phyloP scores from a whole-genome alignment of 2,113 vertebrate genomes.

The Lipophrys pholis region DNA sequence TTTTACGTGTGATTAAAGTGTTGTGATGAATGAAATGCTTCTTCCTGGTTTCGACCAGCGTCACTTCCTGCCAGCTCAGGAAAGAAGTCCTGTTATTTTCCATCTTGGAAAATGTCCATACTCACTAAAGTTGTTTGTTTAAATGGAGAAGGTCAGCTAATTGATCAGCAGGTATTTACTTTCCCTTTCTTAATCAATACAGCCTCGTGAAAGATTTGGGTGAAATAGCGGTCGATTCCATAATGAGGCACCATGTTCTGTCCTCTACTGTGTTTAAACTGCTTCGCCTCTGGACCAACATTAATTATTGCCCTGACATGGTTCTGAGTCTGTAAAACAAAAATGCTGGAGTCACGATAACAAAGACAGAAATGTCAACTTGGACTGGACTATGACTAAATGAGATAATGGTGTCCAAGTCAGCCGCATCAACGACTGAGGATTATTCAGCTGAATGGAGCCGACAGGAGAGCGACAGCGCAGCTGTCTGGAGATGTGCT shows the following conservation, averaged over 20 bases:
- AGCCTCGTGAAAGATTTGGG: not conserved
- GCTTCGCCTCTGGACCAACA: conserved; percentile 16
- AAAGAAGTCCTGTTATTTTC: no score
- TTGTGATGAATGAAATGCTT: no score
- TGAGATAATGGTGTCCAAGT: conserved; percentile 30
- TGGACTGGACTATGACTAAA: conserved; percentile 33
- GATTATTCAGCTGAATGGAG: conserved; percentile 23
- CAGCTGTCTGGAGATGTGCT: conserved; percentile 50
- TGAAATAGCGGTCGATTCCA: conserved; percentile 13
- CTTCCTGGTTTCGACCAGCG: no score
- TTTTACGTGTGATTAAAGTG: no score
- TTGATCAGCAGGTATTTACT: not conserved
- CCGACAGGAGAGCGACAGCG: conserved; percentile 12
- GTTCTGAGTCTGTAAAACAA: not conserved
- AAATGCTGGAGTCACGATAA: conserved; percentile 23
- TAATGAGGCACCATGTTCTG: conserved; percentile 23
- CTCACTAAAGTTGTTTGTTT: no score
- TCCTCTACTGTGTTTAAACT: not conserved
- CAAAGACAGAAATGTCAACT: conserved; percentile 9
- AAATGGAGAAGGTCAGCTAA: not conserved
- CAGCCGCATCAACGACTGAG: conserved; percentile 12
- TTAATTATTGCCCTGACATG: conserved; percentile 7
- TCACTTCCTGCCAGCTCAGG: no score
- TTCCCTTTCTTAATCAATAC: not conserved
- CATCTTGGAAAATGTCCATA: no score